Conservation (phyloP, 1,140 invertebrate species). For the Meloidogyne chitwoodi region DNA sequence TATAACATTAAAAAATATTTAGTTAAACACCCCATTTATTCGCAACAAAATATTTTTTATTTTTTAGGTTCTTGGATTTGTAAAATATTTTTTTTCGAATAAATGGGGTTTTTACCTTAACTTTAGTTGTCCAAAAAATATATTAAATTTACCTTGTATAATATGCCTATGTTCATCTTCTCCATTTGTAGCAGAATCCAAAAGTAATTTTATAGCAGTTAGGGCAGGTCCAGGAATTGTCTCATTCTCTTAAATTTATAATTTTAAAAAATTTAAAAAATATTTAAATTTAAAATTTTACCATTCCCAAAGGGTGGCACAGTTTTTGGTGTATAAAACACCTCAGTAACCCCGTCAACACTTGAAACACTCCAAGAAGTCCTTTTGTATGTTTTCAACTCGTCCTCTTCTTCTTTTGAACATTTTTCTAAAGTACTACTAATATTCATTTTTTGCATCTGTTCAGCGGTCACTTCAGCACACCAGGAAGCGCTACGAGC, state of each 20-base stretch:
- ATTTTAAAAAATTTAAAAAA: background rate
- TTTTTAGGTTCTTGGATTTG: too few species aligned
- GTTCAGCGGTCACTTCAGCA: slow-evolving; percentile 16
- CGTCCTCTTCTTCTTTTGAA: background rate
- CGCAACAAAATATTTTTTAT: too few species aligned
- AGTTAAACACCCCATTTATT: too few species aligned
- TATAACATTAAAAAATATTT: too few species aligned
- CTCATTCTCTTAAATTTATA: background rate
- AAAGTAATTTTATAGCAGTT: background rate
- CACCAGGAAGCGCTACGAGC: slow-evolving; percentile 28
- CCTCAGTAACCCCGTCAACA: background rate
- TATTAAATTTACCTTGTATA: too few species aligned
- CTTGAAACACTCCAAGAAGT: background rate
- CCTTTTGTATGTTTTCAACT: background rate
- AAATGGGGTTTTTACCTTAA: too few species aligned
- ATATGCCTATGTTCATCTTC: background rate
- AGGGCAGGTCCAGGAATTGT: background rate
- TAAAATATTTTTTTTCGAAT: too few species aligned
- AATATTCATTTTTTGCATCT: slow-evolving; percentile 1
- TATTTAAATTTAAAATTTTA: background rate
- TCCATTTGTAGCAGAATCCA: background rate
- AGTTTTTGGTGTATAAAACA: background rate
- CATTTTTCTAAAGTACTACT: background rate
- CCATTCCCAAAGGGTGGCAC: background rate
- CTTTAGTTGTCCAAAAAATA: too few species aligned